Evolutionary conservation across 2,113 vertebrate genomes (phyloP).

Genomic region (Pleuronectes platessa): DNA sequence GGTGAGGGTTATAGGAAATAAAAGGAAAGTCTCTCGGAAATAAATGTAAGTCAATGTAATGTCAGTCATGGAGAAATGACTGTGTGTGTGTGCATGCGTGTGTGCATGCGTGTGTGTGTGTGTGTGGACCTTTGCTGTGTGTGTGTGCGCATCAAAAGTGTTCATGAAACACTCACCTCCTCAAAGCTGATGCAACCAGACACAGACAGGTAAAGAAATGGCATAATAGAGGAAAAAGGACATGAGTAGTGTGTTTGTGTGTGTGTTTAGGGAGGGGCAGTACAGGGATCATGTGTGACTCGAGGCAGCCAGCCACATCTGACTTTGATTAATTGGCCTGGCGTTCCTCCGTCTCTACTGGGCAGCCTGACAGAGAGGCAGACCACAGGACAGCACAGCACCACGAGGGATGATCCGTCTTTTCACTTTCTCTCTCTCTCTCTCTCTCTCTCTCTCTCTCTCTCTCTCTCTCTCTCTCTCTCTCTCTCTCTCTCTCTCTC

Average conservation of each 20-base stretch:
- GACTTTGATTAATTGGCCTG: slow-evolving; percentile 99
- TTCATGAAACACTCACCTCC: too few relatives aligned
- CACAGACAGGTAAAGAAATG: slow-evolving; percentile 72
- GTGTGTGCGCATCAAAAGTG: background rate
- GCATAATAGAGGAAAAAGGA: slow-evolving; percentile 80
- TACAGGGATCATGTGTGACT: slow-evolving; percentile 93
- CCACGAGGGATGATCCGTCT: slow-evolving; percentile 66
- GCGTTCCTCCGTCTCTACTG: slow-evolving; percentile 90
- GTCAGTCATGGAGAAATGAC: too few relatives aligned
- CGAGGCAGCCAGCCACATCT: slow-evolving; percentile 95
- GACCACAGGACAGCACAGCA: slow-evolving; percentile 73
- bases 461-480: slow-evolving; percentile 28
- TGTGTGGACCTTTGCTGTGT: background rate
- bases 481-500: slow-evolving; percentile 25
- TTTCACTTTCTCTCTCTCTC: slow-evolving; percentile 5
- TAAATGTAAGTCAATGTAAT: too few relatives aligned
- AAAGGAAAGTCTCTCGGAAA: too few relatives aligned
- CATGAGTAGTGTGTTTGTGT: slow-evolving; percentile 30
- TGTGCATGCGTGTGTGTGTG: background rate
- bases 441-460: slow-evolving; percentile 26
- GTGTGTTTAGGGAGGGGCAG: slow-evolving; percentile 85
- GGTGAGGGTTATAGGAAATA: too few relatives aligned
- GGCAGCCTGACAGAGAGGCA: slow-evolving; percentile 91
- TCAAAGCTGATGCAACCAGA: background rate
- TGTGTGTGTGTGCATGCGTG: background rate